phyloP scores from a whole-genome alignment of 2,797 vertebrate species.

The Pteronotus mesoamericanus region DNA sequence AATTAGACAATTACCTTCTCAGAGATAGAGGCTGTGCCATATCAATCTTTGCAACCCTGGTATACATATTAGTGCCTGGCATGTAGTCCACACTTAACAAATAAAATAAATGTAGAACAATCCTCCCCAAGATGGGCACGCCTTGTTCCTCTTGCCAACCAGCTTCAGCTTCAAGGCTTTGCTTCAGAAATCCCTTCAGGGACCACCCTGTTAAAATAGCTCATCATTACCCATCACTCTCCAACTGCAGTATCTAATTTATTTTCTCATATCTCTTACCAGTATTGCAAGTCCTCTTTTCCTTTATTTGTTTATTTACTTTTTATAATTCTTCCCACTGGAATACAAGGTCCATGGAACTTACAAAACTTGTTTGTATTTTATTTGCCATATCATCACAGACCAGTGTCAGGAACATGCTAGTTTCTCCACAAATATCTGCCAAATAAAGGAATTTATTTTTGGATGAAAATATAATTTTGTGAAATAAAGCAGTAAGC shows the following conservation, averaged over 20 bases:
- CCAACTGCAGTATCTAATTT: not conserved
- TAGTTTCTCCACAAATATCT: not conserved
- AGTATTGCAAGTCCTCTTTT: not conserved
- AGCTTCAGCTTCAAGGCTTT: not conserved
- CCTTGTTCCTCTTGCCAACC: not conserved
- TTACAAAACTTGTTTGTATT: not conserved
- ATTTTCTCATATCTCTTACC: not conserved
- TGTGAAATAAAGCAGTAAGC: not conserved
- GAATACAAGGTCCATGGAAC: not conserved
- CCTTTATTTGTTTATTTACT: not conserved
- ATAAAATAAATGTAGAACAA: not conserved
- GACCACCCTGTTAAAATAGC: not conserved
- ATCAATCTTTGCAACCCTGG: not conserved
- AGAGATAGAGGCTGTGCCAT: not conserved
- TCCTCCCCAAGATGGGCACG: not conserved
- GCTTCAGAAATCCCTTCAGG: not conserved
- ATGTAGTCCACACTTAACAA: not conserved
- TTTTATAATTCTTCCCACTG: not conserved
- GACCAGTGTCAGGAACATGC: not conserved
- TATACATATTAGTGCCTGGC: not conserved
- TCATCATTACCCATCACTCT: not conserved
- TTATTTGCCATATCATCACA: not conserved
- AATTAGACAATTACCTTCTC: not conserved
- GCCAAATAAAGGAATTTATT: not conserved
- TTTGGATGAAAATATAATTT: not conserved